A percentile compares a stretch with the other conserved stretches of the same genome.
Conservation (phyloP, 2,888 invertebrate species). For the Cynaeus angustus region DNA sequence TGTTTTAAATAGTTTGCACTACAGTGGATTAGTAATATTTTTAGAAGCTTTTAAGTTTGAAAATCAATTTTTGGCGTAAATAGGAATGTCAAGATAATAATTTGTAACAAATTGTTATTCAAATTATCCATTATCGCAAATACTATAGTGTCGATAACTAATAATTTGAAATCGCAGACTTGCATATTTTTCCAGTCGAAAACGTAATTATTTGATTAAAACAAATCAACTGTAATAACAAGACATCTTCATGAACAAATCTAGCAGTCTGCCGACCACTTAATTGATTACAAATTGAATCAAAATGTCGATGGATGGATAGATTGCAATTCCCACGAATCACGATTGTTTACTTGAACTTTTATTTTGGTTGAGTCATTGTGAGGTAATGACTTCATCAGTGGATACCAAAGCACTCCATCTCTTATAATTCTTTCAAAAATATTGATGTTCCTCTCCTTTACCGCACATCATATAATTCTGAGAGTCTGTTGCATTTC, state of each 20-base stretch:
- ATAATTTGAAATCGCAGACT: too few relatives aligned
- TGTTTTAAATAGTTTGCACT: too few relatives aligned
- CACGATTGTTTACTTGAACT: slow-evolving; percentile 61
- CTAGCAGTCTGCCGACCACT: slow-evolving; percentile 18
- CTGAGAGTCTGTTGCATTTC: slow-evolving; percentile 8
- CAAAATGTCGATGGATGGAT: slow-evolving; percentile 40
- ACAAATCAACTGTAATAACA: not conserved
- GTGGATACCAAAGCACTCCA: slow-evolving; percentile 42
- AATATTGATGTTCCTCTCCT: slow-evolving; percentile 23
- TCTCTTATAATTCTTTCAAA: slow-evolving; percentile 27
- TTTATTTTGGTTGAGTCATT: slow-evolving; percentile 62
- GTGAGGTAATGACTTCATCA: slow-evolving; percentile 64
- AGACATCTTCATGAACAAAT: slow-evolving; percentile 17
- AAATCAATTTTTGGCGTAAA: too few relatives aligned
- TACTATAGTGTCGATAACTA: too few relatives aligned
- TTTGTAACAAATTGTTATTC: too few relatives aligned
- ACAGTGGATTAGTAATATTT: too few relatives aligned
- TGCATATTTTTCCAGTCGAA: too few relatives aligned
- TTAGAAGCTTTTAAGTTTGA: too few relatives aligned
- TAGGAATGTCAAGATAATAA: too few relatives aligned
- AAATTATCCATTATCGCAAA: too few relatives aligned
- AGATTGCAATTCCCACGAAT: slow-evolving; percentile 59
- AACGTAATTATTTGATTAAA: too few relatives aligned
- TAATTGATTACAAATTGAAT: slow-evolving; percentile 47
- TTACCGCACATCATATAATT: not conserved